These are phyloP conservation scores for Phaedon cochleariae DNA, from an alignment of 2,888 invertebrate species.

Conservation along the genomic window DNA sequence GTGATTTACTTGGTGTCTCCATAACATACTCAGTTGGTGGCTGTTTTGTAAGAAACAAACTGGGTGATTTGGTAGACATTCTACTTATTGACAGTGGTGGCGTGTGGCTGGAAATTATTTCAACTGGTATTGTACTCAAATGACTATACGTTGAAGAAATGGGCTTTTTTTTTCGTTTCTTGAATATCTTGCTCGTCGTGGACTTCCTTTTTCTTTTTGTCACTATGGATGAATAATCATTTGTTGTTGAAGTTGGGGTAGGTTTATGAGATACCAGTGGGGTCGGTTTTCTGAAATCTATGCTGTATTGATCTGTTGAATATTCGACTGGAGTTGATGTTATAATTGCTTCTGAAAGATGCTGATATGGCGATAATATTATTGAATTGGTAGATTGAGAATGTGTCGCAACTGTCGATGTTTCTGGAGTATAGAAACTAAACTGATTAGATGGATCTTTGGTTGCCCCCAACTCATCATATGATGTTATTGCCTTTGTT, in stretches of 20 bases:
- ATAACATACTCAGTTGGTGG: neutral
- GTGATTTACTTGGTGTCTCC: no score
- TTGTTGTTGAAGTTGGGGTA: neutral
- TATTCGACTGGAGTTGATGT: no score
- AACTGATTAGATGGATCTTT: no score
- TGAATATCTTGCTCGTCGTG: neutral
- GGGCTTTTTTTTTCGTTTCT: neutral
- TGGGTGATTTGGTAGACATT: no score
- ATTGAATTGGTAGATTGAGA: no score
- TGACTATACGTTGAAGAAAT: neutral
- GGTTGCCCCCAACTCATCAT: neutral
- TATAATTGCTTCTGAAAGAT: no score
- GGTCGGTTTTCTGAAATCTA: no score
- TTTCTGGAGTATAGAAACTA: no score
- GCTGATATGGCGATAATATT: neutral
- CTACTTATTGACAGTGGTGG: no score
- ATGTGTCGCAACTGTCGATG: no score
- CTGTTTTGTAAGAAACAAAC: neutral
- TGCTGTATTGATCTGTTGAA: no score
- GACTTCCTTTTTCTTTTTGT: neutral
- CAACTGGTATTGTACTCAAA: neutral
- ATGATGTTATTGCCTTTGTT: neutral
- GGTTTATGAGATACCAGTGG: neutral
- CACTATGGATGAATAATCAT: neutral
- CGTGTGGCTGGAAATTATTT: neutral